Conservation (phyloP, 2,888 invertebrate species). For the Bimastos eiseni region DNA sequence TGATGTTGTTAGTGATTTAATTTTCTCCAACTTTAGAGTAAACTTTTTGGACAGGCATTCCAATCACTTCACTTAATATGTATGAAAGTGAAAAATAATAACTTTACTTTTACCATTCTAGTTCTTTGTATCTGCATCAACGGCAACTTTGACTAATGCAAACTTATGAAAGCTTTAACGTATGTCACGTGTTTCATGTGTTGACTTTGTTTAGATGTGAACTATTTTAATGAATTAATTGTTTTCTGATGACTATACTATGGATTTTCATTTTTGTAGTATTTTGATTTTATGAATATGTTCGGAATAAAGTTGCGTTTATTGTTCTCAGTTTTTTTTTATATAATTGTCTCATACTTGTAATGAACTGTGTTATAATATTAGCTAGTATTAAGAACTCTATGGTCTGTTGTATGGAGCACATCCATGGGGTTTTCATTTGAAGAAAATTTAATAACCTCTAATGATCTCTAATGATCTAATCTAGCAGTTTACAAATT, state of each 20-base stretch:
- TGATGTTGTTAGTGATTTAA: not conserved
- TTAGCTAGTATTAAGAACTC: too few relatives aligned
- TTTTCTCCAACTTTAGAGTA: too few relatives aligned
- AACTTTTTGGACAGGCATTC: too few relatives aligned
- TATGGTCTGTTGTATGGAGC: too few relatives aligned
- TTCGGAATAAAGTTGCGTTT: not conserved
- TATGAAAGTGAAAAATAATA: not conserved
- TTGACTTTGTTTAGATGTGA: not conserved
- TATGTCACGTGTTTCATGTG: not conserved
- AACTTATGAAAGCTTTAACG: not conserved
- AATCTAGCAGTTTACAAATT: too few relatives aligned
- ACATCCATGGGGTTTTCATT: too few relatives aligned
- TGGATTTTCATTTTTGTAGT: not conserved
- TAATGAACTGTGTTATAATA: too few relatives aligned
- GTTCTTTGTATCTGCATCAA: not conserved
- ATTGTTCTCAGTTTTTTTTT: not conserved
- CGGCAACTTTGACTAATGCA: conserved; percentile 1
- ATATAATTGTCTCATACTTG: not conserved
- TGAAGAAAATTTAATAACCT: too few relatives aligned
- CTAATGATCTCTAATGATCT: too few relatives aligned
- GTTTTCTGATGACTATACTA: not conserved
- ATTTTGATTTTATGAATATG: not conserved
- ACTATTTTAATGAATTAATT: not conserved
- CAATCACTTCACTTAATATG: not conserved
- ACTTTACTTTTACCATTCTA: not conserved